Evolutionary conservation across 2,797 vertebrate genomes (phyloP), one percentile per base, ranked within the genome.

Genomic region (Ara ararauna): DNA sequence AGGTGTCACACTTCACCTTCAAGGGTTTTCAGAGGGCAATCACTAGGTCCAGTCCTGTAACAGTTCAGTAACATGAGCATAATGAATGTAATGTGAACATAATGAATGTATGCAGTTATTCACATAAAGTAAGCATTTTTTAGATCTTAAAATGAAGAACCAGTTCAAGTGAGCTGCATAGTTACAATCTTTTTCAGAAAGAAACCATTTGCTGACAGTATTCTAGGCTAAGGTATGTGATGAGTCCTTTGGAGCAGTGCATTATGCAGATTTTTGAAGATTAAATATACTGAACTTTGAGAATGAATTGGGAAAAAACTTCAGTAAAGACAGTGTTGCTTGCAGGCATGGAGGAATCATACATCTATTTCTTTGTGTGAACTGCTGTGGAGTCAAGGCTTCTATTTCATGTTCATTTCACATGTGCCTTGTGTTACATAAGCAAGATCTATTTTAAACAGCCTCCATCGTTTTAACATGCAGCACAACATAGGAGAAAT

Each of bases 401-500:
- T 58, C 54, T 82, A 3, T 67, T 92, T 80, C 56, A n/a, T 56
- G 45, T 84, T 87, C 30, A 4, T 56, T 91, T 85, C 50, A 62
- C 50, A 29, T 45, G 44, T 50, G 36, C 22, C 47, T 91, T 40
- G 32, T 70, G 40, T 96, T 95, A 92, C 7, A 60, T 93, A 94
- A 95, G 67, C 36, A 64, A 76, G 64, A 61, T 70, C 74, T 88
- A n/a, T 87, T 93, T 95, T 50, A n/a, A 68, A 94, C 82, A 68
- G 51, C 47, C 54, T 32, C 40, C 9, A 51, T 19, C 2, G 0
- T 66, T 91, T 93, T 81, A 91, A 32, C 76, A 88, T 83, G 94
- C 76, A 78, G 48, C 51, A 53, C 10, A 1, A 80, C 58, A 71
- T 14, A 34, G 32, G 44, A 78, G 66, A 78, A 86, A 76, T 71